Base-by-base conservation (phyloP, 2,113 vertebrate species). In the Talpa occidentalis region DNA sequence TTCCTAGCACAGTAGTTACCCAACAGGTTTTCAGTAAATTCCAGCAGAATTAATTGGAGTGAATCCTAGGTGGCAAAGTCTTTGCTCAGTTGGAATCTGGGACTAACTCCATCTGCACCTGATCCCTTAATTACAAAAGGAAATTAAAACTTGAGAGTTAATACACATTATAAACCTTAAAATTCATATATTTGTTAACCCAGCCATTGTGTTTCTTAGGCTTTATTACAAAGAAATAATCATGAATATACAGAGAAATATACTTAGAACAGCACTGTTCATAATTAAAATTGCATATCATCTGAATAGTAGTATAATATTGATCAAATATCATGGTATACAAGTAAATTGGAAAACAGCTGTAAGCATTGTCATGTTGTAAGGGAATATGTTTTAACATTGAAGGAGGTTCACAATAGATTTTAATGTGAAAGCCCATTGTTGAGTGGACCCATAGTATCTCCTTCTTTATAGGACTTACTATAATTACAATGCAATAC, bases 141-240 rank as follows among this genome's bases (percentile, higher is more conserved):
- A 86, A 96, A 95, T 92, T 92, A 76, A 94, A 95, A 49, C 11
- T 70, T 74, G 80, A 74, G 85, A 93, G 62, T 95, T 95, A 70
- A 78, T 78, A 42, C 44, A 74, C 86, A 79, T 70, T 90, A 28
- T 73, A 90, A 93, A 79, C 28, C 32, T 95, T 94, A 56, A 77
- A 80, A 80, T 94, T 60, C 81, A 86, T 1, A 42, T 19, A 88
- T 83, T 90, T 35, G 6, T 93, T 90, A 94, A 66, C 17, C 47
- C 47, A 87, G 60, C 21, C 86, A 12, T 84, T 93, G 69, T 88
- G 5, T 85, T 94, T 80, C 66, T 86, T 42, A 87, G 62, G 77
- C 91, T 91, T 91, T 59, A 93, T 78, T 40, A 40, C 35, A 56
- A 82, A 93, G 66, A 80, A 89, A 72, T 76, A 88, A 28, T 76